Conservation (phyloP, 2,797 vertebrate genomes). For the Rhinichthys osculus region DNA sequence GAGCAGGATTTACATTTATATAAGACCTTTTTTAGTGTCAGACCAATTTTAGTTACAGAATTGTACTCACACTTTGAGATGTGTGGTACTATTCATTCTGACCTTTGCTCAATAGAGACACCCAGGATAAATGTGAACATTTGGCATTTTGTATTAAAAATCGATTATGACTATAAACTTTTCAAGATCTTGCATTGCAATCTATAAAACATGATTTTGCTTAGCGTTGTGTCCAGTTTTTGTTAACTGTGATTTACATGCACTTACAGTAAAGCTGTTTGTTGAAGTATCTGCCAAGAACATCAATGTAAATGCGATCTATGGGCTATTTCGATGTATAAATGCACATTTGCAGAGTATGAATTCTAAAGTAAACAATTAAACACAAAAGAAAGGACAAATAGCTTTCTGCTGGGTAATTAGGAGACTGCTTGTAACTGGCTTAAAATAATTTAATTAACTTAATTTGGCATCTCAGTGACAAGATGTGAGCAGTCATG, state of each 20-base stretch:
- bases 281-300: slow-evolving; percentile 1
- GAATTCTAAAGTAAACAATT: slow-evolving; percentile 17
- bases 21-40: not conserved
- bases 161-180: not conserved
- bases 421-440: slow-evolving; percentile 1
- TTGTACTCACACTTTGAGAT: not conserved
- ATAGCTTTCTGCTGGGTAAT: not conserved
- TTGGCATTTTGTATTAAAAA: slow-evolving; percentile 29
- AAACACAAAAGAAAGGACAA: not conserved
- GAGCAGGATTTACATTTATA: not conserved
- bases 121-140: slow-evolving; percentile 28
- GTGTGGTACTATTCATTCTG: not conserved
- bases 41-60: slow-evolving; percentile 15
- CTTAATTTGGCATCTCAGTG: not conserved
- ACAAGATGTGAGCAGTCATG: slow-evolving; percentile 1
- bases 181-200: slow-evolving; percentile 10
- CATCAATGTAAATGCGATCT: not conserved
- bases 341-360: slow-evolving; percentile 12
- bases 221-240: not conserved
- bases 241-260: not conserved
- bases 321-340: not conserved
- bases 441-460: not conserved
- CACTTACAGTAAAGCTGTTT: slow-evolving; percentile 8
- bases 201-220: not conserved
- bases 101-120: slow-evolving; percentile 2